These are phyloP conservation scores for Furcifer pardalis DNA, from an alignment of 2,797 vertebrate genomes.

Conservation along the genomic window DNA sequence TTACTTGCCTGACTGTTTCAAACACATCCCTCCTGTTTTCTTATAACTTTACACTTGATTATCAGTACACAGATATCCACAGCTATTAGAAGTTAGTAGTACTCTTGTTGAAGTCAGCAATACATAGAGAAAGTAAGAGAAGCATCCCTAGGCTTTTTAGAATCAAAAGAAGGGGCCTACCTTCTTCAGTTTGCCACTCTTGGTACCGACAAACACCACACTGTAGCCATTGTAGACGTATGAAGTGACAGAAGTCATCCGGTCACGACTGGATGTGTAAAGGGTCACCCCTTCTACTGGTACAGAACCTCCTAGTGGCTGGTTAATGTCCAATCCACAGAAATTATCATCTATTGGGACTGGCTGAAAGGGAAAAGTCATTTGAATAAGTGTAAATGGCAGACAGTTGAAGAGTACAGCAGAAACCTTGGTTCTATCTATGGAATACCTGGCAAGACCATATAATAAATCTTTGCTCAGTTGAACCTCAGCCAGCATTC, in stretches of 20 bases:
- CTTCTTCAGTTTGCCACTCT: conserved; percentile 95
- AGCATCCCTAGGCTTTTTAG: accelerated
- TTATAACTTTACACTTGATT: background rate
- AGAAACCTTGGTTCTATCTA: background rate
- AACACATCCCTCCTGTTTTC: background rate
- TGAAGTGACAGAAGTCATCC: conserved; percentile 94
- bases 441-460: background rate
- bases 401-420: background rate
- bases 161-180: conserved; percentile 69
- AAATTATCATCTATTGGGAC: conserved; percentile 98
- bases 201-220: conserved; percentile 96
- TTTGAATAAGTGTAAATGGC: conserved; percentile 2
- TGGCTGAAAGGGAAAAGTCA: conserved; percentile 79
- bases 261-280: conserved; percentile 91
- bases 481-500: too few species aligned
- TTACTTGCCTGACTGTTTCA: background rate
- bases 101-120: accelerated
- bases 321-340: conserved; percentile 98
- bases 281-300: conserved; percentile 92
- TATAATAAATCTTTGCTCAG: too few species aligned
- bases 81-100: background rate
- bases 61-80: background rate
- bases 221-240: conserved; percentile 96
- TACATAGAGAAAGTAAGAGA: accelerated
- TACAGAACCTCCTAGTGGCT: conserved; percentile 92